phyloP scores from a whole-genome alignment of 2,888 invertebrate genomes.

The Choristoneura rosaceana region DNA sequence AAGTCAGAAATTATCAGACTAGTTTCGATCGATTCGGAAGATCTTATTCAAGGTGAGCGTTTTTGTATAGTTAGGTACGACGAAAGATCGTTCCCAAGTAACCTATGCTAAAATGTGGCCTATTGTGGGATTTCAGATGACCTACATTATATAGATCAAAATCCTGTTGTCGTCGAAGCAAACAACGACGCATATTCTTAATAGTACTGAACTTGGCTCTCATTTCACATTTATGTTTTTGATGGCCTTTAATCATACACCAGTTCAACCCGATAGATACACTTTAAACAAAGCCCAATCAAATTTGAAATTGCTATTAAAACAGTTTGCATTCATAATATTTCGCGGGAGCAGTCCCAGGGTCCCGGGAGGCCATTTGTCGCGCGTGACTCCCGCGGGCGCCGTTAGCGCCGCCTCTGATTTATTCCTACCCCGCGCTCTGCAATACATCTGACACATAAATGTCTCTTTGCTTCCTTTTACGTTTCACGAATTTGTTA shows the following conservation, averaged over 20 bases:
- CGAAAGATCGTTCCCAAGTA: too few relatives aligned
- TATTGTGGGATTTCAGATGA: too few relatives aligned
- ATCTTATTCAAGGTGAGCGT: too few relatives aligned
- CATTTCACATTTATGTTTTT: too few relatives aligned
- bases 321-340: constrained; percentile 64
- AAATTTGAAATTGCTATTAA: constrained; percentile 72
- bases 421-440: constrained; percentile 71
- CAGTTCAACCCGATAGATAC: constrained; percentile 8
- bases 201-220: too few relatives aligned
- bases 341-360: constrained; percentile 49
- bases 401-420: constrained; percentile 70
- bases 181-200: too few relatives aligned
- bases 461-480: constrained; percentile 83
- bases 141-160: too few relatives aligned
- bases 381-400: constrained; percentile 67
- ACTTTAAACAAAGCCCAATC: constrained; percentile 55
- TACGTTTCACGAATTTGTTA: constrained; percentile 50
- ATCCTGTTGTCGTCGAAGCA: too few relatives aligned
- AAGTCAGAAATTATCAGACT: too few relatives aligned
- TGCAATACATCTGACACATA: constrained; percentile 77
- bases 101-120: too few relatives aligned
- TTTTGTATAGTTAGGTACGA: too few relatives aligned
- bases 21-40: too few relatives aligned
- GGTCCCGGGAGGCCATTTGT: constrained; percentile 77
- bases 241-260: background rate